Evolutionary conservation across 2,888 invertebrate genomes (phyloP), one percentile per base, ranked within the genome.

Genomic region (Hecatera dysodea): DNA sequence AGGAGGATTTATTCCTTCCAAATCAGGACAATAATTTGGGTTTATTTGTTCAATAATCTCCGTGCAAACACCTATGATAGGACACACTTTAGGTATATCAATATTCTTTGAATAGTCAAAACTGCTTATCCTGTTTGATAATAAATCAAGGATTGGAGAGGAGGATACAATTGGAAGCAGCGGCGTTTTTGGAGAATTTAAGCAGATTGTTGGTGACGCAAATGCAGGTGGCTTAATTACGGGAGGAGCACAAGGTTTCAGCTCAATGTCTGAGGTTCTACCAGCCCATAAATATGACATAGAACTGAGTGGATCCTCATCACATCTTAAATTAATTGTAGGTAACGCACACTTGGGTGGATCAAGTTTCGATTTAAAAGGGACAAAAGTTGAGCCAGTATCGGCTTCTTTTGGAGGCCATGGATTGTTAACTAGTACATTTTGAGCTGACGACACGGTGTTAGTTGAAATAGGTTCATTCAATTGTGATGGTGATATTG

Each of bases 91-190:
- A 19, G 52, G 33, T 63, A 11, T 15, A 24, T 59, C 9, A 19
- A 27, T 12, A 53, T 22, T 53, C 33, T 53, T 65, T 27, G 57
- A 50, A 65, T 2, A 44, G 1, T 64, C 53, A 22, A 29, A 19
- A 7, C 12, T 29, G 29, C 7, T 60, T 1, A 12, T 24, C 19
- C 24, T 29, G 6, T 65, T 67, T 53, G 46, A 22, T 6, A 39
- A 12, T 1, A 36, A 4, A 17, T 72, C 62, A 12, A 22, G 0
- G 0, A 22, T 57, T 1, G 27, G 29, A 46, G 48, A 36, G 22
- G 17, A 12, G 46, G 46, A 7, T 5, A 22, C n/a, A 39, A n/a
- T 19, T 44, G 36, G 42, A 0, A 22, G 15, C 19, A 36, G n/a
- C 22, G 27, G 22, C 0, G 15, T 19, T 39, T 19, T 9, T 24